These are phyloP conservation scores for Aphelocoma californica DNA, from an alignment of 2,797 vertebrate species.

Conservation along the genomic window DNA sequence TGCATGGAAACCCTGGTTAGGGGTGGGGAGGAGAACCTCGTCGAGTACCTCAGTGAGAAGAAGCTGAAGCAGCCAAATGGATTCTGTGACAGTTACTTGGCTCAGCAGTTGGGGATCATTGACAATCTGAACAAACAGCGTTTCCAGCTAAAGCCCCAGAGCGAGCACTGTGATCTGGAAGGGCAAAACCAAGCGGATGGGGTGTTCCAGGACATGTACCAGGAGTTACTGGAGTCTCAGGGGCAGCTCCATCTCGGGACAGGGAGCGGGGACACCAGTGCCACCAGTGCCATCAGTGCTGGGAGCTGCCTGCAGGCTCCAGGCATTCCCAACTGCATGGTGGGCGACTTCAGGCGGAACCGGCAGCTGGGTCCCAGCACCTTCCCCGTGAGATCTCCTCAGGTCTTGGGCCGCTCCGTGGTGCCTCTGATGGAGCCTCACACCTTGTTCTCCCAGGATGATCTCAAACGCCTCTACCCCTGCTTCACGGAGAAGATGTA, in stretches of 20 bases:
- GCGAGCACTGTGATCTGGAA: slow-evolving; percentile 66
- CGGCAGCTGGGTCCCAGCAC: slow-evolving; percentile 63
- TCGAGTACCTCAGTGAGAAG: slow-evolving; percentile 79
- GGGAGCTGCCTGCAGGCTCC: slow-evolving; percentile 67
- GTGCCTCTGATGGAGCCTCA: slow-evolving; percentile 72
- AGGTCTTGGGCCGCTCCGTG: slow-evolving; percentile 56
- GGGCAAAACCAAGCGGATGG: slow-evolving; percentile 71
- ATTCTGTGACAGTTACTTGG: slow-evolving; percentile 72
- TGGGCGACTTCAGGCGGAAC: slow-evolving; percentile 74
- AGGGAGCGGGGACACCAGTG: slow-evolving; percentile 60
- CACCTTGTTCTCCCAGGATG: slow-evolving; percentile 69
- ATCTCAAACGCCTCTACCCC: slow-evolving; percentile 76
- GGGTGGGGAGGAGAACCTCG: slow-evolving; percentile 70
- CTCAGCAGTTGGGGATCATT: slow-evolving; percentile 67
- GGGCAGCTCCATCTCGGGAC: slow-evolving; percentile 71
- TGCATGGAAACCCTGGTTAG: slow-evolving; percentile 74
- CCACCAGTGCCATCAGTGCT: neutral
- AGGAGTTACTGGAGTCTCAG: slow-evolving; percentile 71
- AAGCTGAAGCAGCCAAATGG: slow-evolving; percentile 74
- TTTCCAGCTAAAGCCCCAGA: slow-evolving; percentile 67
- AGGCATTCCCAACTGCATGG: slow-evolving; percentile 72
- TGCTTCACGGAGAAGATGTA: slow-evolving; percentile 71
- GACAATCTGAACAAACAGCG: slow-evolving; percentile 72
- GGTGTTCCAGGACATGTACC: slow-evolving; percentile 73
- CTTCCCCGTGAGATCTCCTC: slow-evolving; percentile 69